phyloP scores from a whole-genome alignment of 2,113 vertebrate species.

The Setophaga kirtlandii region DNA sequence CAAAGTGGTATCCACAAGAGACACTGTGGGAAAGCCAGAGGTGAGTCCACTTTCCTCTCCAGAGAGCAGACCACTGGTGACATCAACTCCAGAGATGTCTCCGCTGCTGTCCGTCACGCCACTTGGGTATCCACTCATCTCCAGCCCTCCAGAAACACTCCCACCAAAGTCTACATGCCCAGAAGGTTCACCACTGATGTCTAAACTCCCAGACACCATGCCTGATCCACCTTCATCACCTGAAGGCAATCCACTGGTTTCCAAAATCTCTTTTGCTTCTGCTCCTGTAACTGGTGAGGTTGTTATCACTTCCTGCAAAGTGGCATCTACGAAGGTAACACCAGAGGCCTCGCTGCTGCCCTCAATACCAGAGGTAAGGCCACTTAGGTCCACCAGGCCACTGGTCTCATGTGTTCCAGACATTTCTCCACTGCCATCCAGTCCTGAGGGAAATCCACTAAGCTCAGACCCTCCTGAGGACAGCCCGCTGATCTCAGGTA shows the following conservation, averaged over 20 bases:
- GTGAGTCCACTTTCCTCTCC: conserved; percentile 77
- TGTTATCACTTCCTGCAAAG: conserved; percentile 73
- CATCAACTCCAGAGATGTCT: conserved; percentile 69
- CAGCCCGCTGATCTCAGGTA: conserved; percentile 12
- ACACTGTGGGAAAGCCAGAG: conserved; percentile 75
- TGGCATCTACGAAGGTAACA: conserved; percentile 75
- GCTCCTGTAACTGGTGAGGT: conserved; percentile 47
- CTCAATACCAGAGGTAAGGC: conserved; percentile 54
- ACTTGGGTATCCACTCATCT: conserved; percentile 72
- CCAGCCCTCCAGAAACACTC: conserved; percentile 72
- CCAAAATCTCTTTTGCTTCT: conserved; percentile 79
- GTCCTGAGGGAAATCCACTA: conserved; percentile 57
- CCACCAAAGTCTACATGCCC: conserved; percentile 70
- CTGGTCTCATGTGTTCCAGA: conserved; percentile 37
- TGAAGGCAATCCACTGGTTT: conserved; percentile 79
- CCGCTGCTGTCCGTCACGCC: conserved; percentile 72
- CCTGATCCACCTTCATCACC: conserved; percentile 73
- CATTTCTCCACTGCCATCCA: conserved; percentile 68
- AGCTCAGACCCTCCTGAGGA: conserved; percentile 56
- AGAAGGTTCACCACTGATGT: conserved; percentile 72
- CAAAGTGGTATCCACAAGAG: conserved; percentile 78
- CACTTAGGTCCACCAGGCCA: conserved; percentile 54
- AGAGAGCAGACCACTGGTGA: conserved; percentile 67
- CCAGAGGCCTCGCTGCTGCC: conserved; percentile 67
- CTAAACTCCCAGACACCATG: conserved; percentile 64